Conservation (phyloP, 2,888 invertebrate genomes). For the Dolichomitus sp. region DNA sequence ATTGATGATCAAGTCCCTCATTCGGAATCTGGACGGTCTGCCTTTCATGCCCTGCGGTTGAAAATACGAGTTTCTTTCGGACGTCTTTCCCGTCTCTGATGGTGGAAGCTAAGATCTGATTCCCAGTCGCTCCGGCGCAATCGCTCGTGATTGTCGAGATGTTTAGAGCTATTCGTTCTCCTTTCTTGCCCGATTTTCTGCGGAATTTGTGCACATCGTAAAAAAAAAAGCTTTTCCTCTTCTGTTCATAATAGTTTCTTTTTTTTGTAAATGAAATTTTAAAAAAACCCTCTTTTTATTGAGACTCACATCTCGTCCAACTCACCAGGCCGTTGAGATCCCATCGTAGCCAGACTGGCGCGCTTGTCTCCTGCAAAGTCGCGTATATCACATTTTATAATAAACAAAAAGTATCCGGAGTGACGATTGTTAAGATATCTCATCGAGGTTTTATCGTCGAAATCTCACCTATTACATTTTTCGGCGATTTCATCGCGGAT, state of each 20-base stretch:
- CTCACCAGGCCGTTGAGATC: slow-evolving; percentile 60
- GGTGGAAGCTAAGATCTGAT: slow-evolving; percentile 37
- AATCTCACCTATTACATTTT: slow-evolving; percentile 64
- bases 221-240: slow-evolving; percentile 15
- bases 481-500: slow-evolving; percentile 39
- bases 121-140: slow-evolving; percentile 1
- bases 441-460: slow-evolving; percentile 51
- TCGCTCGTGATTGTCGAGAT: slow-evolving; percentile 5
- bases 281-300: slow-evolving; percentile 10
- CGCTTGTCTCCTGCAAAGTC: slow-evolving; percentile 57
- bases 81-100: slow-evolving; percentile 55
- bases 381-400: slow-evolving; percentile 37
- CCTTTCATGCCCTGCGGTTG: slow-evolving; percentile 19
- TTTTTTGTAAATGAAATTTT: neutral
- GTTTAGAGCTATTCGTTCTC: slow-evolving; percentile 15
- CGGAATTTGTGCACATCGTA: slow-evolving; percentile 40
- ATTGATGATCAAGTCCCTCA: neutral
- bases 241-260: neutral
- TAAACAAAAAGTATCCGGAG: neutral
- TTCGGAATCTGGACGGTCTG: slow-evolving; percentile 6
- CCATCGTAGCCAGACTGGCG: slow-evolving; percentile 23
- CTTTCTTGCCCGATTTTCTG: slow-evolving; percentile 43
- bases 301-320: slow-evolving; percentile 69
- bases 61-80: slow-evolving; percentile 68
- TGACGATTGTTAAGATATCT: neutral